Percentiles rank a stretch among this genome's conserved stretches.
phyloP scores from a whole-genome alignment of 2,888 invertebrate genomes.

The Anticlea derivata region DNA sequence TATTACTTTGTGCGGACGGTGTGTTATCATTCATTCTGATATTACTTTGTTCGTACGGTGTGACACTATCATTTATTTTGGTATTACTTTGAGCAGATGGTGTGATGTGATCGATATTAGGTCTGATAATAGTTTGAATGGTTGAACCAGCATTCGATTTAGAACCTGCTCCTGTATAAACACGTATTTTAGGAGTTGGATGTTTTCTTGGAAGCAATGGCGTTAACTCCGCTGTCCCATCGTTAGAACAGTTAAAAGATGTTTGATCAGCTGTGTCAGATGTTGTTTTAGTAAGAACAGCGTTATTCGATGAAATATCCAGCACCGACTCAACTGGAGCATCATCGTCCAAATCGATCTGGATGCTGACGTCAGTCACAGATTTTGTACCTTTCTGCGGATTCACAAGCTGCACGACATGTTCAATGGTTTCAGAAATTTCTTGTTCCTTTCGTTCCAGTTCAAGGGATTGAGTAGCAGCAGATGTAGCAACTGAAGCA shows the following conservation, averaged over 20 bases:
- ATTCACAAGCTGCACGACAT: constrained; percentile 15
- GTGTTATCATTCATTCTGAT: no score
- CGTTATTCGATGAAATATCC: not conserved
- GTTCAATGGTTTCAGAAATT: constrained; percentile 20
- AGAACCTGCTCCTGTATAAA: constrained; percentile 5
- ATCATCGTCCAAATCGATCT: constrained; percentile 12
- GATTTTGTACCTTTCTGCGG: not conserved
- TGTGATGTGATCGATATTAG: not conserved
- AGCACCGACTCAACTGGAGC: not conserved
- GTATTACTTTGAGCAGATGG: not conserved
- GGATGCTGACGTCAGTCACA: constrained; percentile 4
- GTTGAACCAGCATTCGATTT: not conserved
- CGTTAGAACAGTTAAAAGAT: constrained; percentile 5
- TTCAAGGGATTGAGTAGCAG: not conserved
- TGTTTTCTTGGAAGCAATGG: not conserved
- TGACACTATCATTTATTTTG: not conserved
- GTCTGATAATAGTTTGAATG: not conserved
- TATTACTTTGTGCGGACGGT: no score
- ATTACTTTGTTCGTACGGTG: not conserved
- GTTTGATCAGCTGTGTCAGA: not conserved
- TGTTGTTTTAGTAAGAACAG: constrained; percentile 2
- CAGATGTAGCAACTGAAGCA: not conserved
- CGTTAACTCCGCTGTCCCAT: constrained; percentile 8
- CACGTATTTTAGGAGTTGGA: constrained; percentile 24
- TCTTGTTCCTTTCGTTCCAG: not conserved